These are phyloP conservation scores for Pyrocephalus nanus DNA, from an alignment of 2,797 vertebrate genomes.

Conservation along the genomic window DNA sequence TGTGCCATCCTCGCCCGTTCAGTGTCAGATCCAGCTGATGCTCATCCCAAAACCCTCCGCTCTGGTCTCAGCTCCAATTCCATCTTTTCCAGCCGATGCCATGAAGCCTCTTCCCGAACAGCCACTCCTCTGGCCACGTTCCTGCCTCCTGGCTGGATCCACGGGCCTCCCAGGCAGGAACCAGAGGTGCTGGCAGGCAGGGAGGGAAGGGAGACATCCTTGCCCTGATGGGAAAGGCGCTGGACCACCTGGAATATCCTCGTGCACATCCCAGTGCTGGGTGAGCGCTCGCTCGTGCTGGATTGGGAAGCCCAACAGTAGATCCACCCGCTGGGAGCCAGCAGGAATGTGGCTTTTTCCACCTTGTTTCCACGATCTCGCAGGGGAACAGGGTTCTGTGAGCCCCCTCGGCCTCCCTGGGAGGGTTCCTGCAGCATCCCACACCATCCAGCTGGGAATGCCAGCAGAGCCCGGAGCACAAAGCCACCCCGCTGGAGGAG, in stretches of 20 bases:
- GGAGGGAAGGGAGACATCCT: neutral
- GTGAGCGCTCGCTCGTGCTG: rapidly evolving
- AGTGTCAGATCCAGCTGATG: neutral
- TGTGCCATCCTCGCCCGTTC: neutral
- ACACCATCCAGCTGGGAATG: rapidly evolving
- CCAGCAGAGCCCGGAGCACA: neutral
- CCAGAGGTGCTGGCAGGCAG: neutral
- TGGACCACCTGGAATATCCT: neutral
- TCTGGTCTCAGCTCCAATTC: neutral
- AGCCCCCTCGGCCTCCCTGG: neutral
- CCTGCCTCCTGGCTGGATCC: neutral
- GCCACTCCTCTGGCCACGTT: rapidly evolving
- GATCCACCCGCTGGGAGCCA: neutral
- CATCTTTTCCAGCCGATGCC: neutral
- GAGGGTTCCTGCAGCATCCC: neutral
- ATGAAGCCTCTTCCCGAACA: neutral
- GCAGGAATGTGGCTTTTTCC: neutral
- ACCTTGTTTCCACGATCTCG: rapidly evolving
- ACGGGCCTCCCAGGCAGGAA: neutral
- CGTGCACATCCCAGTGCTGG: rapidly evolving
- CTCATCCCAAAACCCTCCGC: neutral
- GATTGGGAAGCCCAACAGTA: neutral
- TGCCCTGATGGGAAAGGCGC: neutral
- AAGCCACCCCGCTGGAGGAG: neutral
- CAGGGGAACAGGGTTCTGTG: neutral